A percentile compares a stretch with the other conserved stretches of the same genome.
phyloP scores from a whole-genome alignment of 2,113 vertebrate species.

The Synodontis membranacea region DNA sequence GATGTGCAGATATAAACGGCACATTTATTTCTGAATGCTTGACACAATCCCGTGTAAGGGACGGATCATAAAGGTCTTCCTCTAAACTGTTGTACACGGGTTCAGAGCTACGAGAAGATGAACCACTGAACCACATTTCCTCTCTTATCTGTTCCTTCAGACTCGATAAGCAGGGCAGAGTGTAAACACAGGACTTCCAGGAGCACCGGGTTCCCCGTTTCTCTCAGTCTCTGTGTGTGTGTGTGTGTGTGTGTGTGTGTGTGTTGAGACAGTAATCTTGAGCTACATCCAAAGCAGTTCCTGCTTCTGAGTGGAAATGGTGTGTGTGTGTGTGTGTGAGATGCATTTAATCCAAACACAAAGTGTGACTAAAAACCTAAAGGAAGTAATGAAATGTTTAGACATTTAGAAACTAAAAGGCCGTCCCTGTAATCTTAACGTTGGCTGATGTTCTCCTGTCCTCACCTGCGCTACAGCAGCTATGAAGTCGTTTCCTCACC shows the following conservation, averaged over 20 bases:
- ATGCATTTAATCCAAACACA: neutral
- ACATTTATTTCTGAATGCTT: neutral
- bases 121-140: conserved; percentile 19
- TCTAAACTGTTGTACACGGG: neutral
- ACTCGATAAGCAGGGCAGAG: conserved; percentile 28
- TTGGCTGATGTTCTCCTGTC: too few species aligned
- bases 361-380: neutral
- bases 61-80: neutral
- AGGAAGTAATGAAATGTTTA: neutral
- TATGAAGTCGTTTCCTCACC: too few species aligned
- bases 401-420: neutral
- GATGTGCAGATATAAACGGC: neutral
- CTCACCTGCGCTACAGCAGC: too few species aligned
- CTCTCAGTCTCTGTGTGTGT: neutral
- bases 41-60: neutral
- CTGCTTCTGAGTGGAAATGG: conserved; percentile 4
- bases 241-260: neutral
- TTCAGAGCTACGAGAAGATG: conserved; percentile 1
- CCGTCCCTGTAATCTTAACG: too few species aligned
- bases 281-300: neutral
- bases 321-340: neutral
- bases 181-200: conserved; percentile 69
- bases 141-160: conserved; percentile 20
- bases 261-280: neutral
- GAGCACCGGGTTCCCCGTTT: conserved; percentile 52